Evolutionary conservation across 2,113 vertebrate genomes (phyloP).

Genomic region (Shinisaurus crocodilurus): DNA sequence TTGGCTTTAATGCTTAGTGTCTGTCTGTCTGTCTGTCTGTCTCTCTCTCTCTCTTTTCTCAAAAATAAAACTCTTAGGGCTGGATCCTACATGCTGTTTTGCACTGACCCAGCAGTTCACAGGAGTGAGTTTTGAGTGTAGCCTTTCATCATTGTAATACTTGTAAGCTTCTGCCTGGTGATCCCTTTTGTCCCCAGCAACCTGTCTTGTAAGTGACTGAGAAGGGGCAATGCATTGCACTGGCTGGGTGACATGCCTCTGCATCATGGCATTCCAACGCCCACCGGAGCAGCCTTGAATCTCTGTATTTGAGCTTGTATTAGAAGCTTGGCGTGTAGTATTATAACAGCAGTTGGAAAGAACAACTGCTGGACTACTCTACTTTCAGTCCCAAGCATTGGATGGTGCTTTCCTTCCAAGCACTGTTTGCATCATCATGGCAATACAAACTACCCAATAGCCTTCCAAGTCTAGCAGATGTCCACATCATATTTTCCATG

Average conservation of each 20-base stretch:
- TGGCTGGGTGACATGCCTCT: neutral
- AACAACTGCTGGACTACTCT: neutral
- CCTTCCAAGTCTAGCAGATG: neutral
- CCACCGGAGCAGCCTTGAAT: neutral
- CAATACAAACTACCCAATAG: neutral
- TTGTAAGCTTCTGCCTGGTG: neutral
- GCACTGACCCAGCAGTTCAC: rapidly evolving
- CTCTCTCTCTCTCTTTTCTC: neutral
- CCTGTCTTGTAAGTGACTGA: neutral
- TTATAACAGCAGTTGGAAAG: neutral
- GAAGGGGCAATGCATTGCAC: neutral
- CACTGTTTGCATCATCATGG: neutral
- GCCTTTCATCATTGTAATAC: neutral
- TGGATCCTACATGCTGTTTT: rapidly evolving
- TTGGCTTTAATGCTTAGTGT: neutral
- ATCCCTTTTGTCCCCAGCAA: neutral
- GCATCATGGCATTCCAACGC: neutral
- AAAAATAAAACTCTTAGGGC: neutral
- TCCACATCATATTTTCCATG: neutral
- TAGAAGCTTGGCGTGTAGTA: neutral
- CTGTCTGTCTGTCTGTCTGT: neutral
- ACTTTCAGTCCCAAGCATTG: neutral
- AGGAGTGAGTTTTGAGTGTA: neutral
- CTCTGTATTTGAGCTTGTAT: neutral
- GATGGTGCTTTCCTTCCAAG: neutral